Conservation (phyloP, 2,888 invertebrate genomes). For the Amphipoea oculea region DNA sequence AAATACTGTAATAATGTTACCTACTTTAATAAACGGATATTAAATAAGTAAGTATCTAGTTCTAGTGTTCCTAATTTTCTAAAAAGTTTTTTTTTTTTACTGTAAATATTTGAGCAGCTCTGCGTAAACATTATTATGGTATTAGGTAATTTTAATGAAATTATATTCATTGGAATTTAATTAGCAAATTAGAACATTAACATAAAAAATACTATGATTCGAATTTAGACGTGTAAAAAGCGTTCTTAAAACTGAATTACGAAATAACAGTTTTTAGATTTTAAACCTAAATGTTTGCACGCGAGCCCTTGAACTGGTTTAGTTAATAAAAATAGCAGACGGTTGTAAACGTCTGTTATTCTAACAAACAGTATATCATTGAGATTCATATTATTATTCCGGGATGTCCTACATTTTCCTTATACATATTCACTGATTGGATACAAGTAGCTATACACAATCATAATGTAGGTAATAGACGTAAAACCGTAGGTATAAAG, state of each 20-base stretch:
- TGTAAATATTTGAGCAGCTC: not conserved
- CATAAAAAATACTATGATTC: not conserved
- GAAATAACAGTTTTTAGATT: slow-evolving; percentile 32
- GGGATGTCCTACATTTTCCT: slow-evolving; percentile 9
- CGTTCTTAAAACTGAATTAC: not conserved
- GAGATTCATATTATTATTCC: slow-evolving; percentile 27
- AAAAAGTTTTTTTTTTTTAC: no score
- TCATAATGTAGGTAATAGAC: not conserved
- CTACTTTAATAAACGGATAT: not conserved
- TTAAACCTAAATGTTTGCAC: not conserved
- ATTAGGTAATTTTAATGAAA: not conserved
- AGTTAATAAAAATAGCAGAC: slow-evolving; percentile 38
- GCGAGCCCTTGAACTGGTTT: slow-evolving; percentile 47
- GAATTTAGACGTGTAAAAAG: not conserved
- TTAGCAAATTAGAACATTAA: not conserved
- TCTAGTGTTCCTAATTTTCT: no score
- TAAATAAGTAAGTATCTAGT: not conserved
- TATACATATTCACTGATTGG: not conserved
- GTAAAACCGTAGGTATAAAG: no score
- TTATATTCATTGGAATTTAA: not conserved
- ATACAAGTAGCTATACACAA: not conserved
- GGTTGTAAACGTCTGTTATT: slow-evolving; percentile 20
- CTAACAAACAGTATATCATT: slow-evolving; percentile 38
- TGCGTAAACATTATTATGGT: not conserved
- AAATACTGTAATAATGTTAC: no score